Percentiles rank a stretch among this genome's conserved stretches.
These are phyloP conservation scores for Gallinago jamesoni DNA, from an alignment of 2,113 vertebrate genomes.

Conservation along the genomic window DNA sequence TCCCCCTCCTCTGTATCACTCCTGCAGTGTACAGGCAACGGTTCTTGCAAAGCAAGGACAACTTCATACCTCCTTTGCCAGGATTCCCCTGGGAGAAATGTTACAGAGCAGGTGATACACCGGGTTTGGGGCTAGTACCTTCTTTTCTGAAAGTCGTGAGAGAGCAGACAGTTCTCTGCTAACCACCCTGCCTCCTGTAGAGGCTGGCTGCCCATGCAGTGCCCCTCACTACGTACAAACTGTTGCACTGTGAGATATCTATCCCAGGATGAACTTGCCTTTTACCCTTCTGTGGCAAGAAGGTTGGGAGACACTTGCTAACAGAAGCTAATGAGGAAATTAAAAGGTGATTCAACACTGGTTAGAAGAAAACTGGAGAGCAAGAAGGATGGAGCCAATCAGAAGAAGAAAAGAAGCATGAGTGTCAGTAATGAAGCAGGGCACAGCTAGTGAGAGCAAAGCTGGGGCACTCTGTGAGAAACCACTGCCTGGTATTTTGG, in stretches of 20 bases:
- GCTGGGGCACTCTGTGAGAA: neutral
- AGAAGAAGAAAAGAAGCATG: neutral
- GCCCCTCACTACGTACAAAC: neutral
- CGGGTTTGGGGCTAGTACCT: neutral
- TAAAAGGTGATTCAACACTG: neutral
- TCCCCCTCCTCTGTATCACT: neutral
- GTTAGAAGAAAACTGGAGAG: neutral
- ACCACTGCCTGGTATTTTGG: neutral
- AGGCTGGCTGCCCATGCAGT: neutral
- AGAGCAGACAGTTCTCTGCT: neutral
- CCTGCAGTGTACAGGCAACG: accelerated
- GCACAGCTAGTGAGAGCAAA: neutral
- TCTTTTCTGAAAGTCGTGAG: neutral
- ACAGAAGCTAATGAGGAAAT: neutral
- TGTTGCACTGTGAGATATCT: accelerated
- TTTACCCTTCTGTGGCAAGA: neutral
- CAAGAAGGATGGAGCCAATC: neutral
- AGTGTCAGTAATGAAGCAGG: neutral
- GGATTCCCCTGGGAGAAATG: neutral
- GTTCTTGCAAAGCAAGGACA: neutral
- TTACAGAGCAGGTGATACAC: neutral
- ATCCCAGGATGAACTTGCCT: neutral
- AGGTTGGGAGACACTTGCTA: neutral
- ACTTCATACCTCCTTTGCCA: neutral
- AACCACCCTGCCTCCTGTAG: neutral